A percentile compares a stretch with the other conserved stretches of the same genome.
Conservation (phyloP, 2,888 invertebrate genomes). For the Gandaritis pyraliata region DNA sequence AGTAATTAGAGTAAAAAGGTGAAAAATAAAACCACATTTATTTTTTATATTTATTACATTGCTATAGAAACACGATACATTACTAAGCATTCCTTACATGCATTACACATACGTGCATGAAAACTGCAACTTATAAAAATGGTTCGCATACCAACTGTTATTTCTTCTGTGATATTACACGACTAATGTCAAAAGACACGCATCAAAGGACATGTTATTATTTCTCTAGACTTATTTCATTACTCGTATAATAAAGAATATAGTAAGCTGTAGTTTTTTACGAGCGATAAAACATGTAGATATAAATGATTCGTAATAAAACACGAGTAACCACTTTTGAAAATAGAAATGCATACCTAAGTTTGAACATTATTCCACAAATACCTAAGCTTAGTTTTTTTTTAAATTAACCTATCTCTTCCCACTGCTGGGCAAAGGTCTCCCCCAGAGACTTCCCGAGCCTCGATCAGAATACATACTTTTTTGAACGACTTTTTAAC, state of each 20-base stretch:
- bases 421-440: no score
- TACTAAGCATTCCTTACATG: constrained; percentile 70
- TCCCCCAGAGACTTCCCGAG: no score
- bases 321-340: no score
- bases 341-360: no score
- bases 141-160: no score
- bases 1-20: not conserved
- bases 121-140: constrained; percentile 33
- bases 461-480: no score
- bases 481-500: no score
- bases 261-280: not conserved
- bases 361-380: no score
- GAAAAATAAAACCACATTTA: constrained; percentile 34
- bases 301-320: no score
- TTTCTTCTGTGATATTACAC: not conserved
- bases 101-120: constrained; percentile 48
- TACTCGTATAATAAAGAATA: constrained; percentile 1
- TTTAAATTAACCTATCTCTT: no score
- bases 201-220: constrained; percentile 14
- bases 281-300: not conserved
- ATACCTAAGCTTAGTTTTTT: no score
- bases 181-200: constrained; percentile 23
- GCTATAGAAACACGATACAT: constrained; percentile 74
- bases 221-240: constrained; percentile 8
- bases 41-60: constrained; percentile 75